Evolutionary conservation across 2,113 vertebrate genomes (phyloP), one percentile per base, ranked within the genome.

Genomic region (Periophthalmus modestus): DNA sequence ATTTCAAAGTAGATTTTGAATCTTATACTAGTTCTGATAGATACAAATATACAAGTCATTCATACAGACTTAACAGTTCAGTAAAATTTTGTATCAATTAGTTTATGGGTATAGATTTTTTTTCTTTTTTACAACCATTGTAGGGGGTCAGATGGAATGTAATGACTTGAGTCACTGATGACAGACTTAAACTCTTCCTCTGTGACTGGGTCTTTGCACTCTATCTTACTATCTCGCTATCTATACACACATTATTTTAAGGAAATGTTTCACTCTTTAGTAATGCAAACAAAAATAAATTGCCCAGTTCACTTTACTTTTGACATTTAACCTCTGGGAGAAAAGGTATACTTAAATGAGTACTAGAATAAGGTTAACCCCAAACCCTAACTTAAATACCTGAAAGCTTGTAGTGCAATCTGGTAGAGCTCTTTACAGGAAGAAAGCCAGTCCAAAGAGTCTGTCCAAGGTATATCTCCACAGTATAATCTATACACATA

Each of bases 361-460:
- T 24, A 59, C 3, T 18, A 50, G 15, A 50, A 50, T 57, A 19
- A 34, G 10, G 28, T 34, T 62, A 34, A 48, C 21, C 10, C 9
- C 9, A 0, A 67, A 57, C 46, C 7, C 5, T 0, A 58, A 13
- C 18, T n/a, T 15, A 43, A 71, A 94, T 95, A 99, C 98, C 98
- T 97, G 93, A 99, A 99, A 54, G 96, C 97, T 85, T 95, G 96
- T 12, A 97, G 86, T 12, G 95, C 87, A 52, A 99, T 93, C 28
- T 96, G 96, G 90, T 97, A 95, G 12, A 99, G 94, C 87, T 98
- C 96, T 70, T 95, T 95, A 80, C 96, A 97, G 78, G 92, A 89
- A 7, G 88, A 93, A 2, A 99, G 94, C 97, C 98, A 99, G 76
- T 98, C 95, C 52, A 98, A 90, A 68, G 95, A 95, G 66, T 94